Evolutionary conservation across 2,888 invertebrate genomes (phyloP).

Genomic region (Conus canariensis): DNA sequence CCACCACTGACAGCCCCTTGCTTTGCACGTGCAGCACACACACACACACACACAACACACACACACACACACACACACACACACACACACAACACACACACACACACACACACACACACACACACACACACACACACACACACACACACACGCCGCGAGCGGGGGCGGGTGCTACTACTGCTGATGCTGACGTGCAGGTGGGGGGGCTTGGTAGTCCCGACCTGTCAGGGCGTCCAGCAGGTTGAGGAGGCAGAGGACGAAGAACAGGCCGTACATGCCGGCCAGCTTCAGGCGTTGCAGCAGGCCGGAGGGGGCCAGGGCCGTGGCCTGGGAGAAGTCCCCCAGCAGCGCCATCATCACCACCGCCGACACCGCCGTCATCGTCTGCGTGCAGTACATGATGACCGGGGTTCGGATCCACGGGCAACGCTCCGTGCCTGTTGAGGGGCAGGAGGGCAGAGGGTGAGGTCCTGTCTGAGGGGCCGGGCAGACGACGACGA

Average conservation of each 20-base stretch:
- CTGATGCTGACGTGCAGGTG: neutral
- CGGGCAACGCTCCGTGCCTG: constrained; percentile 63
- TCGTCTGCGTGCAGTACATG: constrained; percentile 71
- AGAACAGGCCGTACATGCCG: constrained; percentile 40
- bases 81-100: too few species aligned
- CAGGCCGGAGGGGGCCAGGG: constrained; percentile 33
- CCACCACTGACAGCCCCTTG: too few species aligned
- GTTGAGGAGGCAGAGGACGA: constrained; percentile 37
- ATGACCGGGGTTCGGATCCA: constrained; percentile 73
- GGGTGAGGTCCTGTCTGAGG: too few species aligned
- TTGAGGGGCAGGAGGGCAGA: neutral
- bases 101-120: too few species aligned
- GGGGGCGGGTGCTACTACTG: too few species aligned
- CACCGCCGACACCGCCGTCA: constrained; percentile 62
- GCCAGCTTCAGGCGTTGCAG: constrained; percentile 44
- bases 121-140: too few species aligned
- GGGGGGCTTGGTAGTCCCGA: neutral
- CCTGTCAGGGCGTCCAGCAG: constrained; percentile 37
- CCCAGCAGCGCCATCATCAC: constrained; percentile 42
- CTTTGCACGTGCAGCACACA: too few species aligned
- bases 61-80: too few species aligned
- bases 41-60: too few species aligned
- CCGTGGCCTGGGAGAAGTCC: constrained; percentile 42
- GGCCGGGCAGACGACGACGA: neutral
- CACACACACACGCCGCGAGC: too few species aligned